Conservation (phyloP, 2,113 vertebrate genomes). For the Scomber japonicus region DNA sequence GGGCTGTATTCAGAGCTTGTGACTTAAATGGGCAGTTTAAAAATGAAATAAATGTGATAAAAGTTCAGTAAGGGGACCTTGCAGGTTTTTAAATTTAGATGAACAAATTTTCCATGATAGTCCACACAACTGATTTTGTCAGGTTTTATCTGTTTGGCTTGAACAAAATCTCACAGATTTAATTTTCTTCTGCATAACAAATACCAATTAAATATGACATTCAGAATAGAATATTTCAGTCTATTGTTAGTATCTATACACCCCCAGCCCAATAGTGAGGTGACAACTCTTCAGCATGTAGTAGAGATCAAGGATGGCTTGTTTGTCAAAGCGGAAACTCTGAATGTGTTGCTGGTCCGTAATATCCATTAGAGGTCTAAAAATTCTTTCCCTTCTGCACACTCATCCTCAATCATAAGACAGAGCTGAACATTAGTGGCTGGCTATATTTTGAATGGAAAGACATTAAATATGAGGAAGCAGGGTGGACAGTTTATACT, state of each 20-base stretch:
- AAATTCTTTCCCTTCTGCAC: background rate
- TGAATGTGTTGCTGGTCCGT: background rate
- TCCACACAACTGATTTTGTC: background rate
- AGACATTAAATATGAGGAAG: slow-evolving; percentile 5
- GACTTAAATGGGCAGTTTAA: background rate
- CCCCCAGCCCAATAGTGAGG: background rate
- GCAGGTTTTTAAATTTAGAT: background rate
- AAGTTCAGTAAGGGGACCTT: background rate
- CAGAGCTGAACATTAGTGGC: background rate
- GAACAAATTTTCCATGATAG: background rate
- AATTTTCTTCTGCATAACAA: background rate
- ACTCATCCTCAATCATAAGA: slow-evolving; percentile 29
- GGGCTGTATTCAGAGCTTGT: slow-evolving; percentile 41
- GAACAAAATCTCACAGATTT: slow-evolving; percentile 11
- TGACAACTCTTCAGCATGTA: background rate
- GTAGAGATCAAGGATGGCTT: background rate
- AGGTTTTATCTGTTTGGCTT: background rate
- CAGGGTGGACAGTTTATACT: background rate
- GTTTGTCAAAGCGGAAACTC: slow-evolving; percentile 23
- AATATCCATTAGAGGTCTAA: slow-evolving; percentile 28
- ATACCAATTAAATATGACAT: background rate
- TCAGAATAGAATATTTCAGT: background rate
- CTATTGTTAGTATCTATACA: slow-evolving; percentile 1
- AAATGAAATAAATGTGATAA: background rate
- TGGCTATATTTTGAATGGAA: slow-evolving; percentile 19